Evolutionary conservation across 2,797 vertebrate genomes (phyloP).

Genomic region (Okamejei kenojei): DNA sequence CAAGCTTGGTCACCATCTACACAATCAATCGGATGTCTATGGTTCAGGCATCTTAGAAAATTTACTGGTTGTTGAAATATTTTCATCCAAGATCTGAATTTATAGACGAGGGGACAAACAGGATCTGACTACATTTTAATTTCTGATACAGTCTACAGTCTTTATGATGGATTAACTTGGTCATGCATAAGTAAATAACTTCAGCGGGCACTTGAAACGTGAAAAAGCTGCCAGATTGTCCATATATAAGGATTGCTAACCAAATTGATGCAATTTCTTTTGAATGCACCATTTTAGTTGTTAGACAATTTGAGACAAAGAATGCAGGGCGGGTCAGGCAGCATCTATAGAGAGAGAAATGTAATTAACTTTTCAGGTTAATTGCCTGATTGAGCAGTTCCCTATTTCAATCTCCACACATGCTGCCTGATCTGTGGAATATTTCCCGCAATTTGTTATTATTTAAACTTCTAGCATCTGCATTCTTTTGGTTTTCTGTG

Average conservation of each 20-base stretch:
- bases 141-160: background rate
- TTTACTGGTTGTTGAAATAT: slow-evolving; percentile 1
- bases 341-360: no score
- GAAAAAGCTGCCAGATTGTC: background rate
- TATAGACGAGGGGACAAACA: background rate
- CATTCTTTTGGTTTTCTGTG: no score
- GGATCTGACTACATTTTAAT: background rate
- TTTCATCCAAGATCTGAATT: slow-evolving; percentile 30
- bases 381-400: no score
- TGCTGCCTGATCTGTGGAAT: no score
- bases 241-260: background rate
- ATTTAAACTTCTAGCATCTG: no score
- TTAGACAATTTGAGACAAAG: background rate
- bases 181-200: background rate
- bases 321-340: no score
- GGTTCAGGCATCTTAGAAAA: background rate
- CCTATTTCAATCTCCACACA: no score
- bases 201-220: slow-evolving; percentile 17
- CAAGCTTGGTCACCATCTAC: background rate
- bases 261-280: background rate
- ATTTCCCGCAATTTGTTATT: no score
- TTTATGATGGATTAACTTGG: slow-evolving; percentile 11
- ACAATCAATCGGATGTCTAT: background rate
- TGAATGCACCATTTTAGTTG: no score
- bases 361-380: no score